These are phyloP conservation scores for Aplysia californica DNA, from an alignment of 1,140 invertebrate genomes.

Conservation along the genomic window DNA sequence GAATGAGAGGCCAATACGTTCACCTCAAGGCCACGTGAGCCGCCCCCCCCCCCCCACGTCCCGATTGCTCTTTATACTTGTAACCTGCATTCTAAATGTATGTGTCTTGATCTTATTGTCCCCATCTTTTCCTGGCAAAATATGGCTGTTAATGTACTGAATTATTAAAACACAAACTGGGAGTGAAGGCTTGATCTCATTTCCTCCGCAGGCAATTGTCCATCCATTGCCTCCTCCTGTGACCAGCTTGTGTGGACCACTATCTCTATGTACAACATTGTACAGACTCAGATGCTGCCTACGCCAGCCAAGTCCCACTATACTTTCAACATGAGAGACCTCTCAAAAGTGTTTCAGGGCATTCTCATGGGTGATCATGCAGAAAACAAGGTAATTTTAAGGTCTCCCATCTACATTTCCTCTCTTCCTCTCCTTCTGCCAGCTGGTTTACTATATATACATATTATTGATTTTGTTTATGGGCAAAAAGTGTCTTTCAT, in stretches of 20 bases:
- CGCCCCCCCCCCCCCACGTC: too few species aligned
- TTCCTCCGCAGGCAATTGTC: constrained; percentile 37
- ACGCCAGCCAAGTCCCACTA: constrained; percentile 69
- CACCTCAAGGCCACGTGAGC: too few species aligned
- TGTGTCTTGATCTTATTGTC: too few species aligned
- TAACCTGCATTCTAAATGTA: background rate
- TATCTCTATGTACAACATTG: constrained; percentile 74
- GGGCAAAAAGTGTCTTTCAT: background rate
- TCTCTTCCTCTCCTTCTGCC: background rate
- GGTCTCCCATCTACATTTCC: too few species aligned
- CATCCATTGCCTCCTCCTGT: constrained; percentile 53
- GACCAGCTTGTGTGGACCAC: constrained; percentile 72
- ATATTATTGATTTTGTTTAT: too few species aligned
- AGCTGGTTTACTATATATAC: too few species aligned
- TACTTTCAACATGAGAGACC: constrained; percentile 68
- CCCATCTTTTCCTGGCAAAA: too few species aligned
- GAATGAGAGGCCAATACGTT: too few species aligned
- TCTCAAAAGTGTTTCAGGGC: constrained; percentile 69
- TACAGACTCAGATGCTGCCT: constrained; percentile 69
- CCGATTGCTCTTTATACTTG: too few species aligned
- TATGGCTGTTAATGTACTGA: too few species aligned
- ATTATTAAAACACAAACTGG: too few species aligned
- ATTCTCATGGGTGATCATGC: constrained; percentile 64
- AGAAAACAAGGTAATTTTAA: constrained; percentile 22
- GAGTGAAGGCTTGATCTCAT: too few species aligned